Evolutionary conservation across 37 sponge, comb jelly and placozoan genomes (phyloP), one percentile per base, ranked within the genome.

Genomic region (Halichondria panicea): DNA sequence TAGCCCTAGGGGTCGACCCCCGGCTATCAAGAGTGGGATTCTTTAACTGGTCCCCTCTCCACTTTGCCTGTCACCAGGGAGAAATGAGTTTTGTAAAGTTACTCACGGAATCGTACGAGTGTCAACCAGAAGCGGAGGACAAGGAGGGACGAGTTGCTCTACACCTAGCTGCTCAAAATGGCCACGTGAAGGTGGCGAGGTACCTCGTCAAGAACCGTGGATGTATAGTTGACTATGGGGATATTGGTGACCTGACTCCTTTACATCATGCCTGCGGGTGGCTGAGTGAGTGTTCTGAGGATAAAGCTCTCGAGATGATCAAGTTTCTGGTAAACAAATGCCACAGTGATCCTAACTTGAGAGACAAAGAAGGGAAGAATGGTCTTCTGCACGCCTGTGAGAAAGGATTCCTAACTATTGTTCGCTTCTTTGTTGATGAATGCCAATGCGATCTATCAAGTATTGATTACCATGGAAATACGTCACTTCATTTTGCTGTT

Each of bases 11-110:
- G 25, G 50, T 53, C 21, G 53, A 70, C 35, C 70, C 70, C 8
- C 19, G 38, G 2, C 32, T 18, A 5, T 70, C 70, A 15, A 19
- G 52, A 24, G 32, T 36, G 15, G 70, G 70, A 21, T 70, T 41
- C 53, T 70, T 70, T 42, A 70, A 70, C 8, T 70, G 70, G 70
- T 50, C 70, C 35, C 52, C 70, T 18, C 53, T 70, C 3, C 73
- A 72, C 40, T 72, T 33, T 33, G 19, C 57, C 25, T 46, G 53
- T 11, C 31, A 53, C 42, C 73, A 56, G 9, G 73, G 73, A 35
- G 31, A 33, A 25, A 41, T 72, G 7, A 57, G 42, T 33, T 72
- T 72, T 72, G 57, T 41, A 8, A 55, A 72, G 38, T 2, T 12
- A 3, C 57, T 72, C 2, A 56, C 56, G 22, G 27, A n/a, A 11